Evolutionary conservation across 2,797 vertebrate genomes (phyloP), one percentile per base, ranked within the genome.

Genomic region (Dicrostonyx torquatus): DNA sequence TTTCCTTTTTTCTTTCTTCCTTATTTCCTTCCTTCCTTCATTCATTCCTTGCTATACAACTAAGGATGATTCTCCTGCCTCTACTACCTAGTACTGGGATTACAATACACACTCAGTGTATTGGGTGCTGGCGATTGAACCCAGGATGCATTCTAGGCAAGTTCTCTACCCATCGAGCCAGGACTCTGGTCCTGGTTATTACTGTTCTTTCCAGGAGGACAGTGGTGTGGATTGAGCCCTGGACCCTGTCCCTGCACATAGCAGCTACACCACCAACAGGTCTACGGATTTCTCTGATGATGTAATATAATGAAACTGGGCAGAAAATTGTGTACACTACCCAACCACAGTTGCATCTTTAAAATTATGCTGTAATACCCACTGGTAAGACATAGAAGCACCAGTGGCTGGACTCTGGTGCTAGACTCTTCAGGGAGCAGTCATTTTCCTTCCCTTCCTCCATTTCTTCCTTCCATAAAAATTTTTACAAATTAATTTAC

Each of bases 161-260:
- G 10, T 37, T 9, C 37, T 22, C 68, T 75, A 43, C 26, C 68
- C 17, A 60, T 13, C 0, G 3, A 43, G 37, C 53, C 29, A 45
- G 29, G 53, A 75, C 37, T 40, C 34, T 72, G 1, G 26, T 9
- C 84, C 64, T 58, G 15, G 34, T 18, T 20, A 10, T 50, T 40
- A 10, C 5, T 29, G 6, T 6, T 83, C 75, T 72, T 5, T 50
- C n/a, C 64, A 53, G 43, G 15, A 4, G 11, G 34, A 24, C 11
- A 0, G 18, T 0, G 48, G 37, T 1, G 3, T 0, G 5, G 31
- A 29, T 20, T 2, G 8, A 1, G 12, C 43, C 11, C 24, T 24
- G 0, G 2, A 11, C 3, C 34, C 26, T 0, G 5, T 9, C 45
- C 13, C 0, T 1, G 45, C 0, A 9, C 37, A 11, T 68, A 6